Evolutionary conservation across 2,797 vertebrate species (phyloP).

Genomic region (Apodemus agrarius): DNA sequence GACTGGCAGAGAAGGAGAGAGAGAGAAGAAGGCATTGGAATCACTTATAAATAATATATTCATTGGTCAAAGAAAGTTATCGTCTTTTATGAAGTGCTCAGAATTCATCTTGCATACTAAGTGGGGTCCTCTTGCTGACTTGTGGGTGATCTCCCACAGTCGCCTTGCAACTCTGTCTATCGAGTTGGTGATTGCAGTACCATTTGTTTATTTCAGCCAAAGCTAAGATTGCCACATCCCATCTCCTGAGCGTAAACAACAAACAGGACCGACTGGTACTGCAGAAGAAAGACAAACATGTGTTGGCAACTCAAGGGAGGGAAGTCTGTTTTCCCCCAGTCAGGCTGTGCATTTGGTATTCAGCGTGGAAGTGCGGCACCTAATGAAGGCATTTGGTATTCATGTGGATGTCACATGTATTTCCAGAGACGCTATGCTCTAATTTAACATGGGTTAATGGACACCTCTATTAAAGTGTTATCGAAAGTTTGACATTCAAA

Average conservation of each 20-base stretch:
- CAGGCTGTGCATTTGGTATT: slow-evolving; percentile 87
- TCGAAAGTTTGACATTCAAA: slow-evolving; percentile 91
- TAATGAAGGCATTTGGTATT: slow-evolving; percentile 91
- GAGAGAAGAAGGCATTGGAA: slow-evolving; percentile 77
- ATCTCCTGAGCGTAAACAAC: slow-evolving; percentile 85
- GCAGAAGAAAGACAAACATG: slow-evolving; percentile 76
- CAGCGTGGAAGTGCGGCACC: slow-evolving; percentile 81
- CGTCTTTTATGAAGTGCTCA: slow-evolving; percentile 88
- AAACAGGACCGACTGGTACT: slow-evolving; percentile 78
- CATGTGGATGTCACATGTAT: slow-evolving; percentile 89
- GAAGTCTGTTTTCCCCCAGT: slow-evolving; percentile 75
- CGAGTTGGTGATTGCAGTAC: slow-evolving; percentile 84
- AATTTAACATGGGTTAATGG: slow-evolving; percentile 90
- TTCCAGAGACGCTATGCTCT: slow-evolving; percentile 88
- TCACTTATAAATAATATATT: slow-evolving; percentile 89
- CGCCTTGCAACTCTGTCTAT: slow-evolving; percentile 76
- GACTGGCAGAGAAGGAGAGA: slow-evolving; percentile 75
- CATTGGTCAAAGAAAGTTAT: slow-evolving; percentile 89
- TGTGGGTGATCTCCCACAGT: slow-evolving; percentile 66
- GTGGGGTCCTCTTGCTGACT: slow-evolving; percentile 62
- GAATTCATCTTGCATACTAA: slow-evolving; percentile 86
- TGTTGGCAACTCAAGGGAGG: slow-evolving; percentile 77
- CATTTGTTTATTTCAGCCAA: slow-evolving; percentile 86
- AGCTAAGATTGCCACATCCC: slow-evolving; percentile 83
- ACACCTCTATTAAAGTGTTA: slow-evolving; percentile 91